phyloP scores from a whole-genome alignment of 1,140 invertebrate genomes.

The Drosophila melanica region DNA sequence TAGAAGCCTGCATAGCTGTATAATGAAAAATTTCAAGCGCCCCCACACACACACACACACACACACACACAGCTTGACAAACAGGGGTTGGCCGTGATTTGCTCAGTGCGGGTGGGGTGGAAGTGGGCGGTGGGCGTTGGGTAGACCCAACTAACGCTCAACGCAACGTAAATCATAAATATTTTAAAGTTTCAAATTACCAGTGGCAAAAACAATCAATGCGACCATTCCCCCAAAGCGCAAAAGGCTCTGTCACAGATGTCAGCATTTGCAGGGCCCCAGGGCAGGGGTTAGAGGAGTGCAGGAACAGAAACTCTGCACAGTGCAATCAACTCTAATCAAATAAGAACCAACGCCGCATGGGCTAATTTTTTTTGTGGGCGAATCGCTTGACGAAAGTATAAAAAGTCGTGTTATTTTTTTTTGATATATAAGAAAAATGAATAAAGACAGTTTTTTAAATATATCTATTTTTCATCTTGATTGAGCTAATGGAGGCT shows the following conservation, averaged over 20 bases:
- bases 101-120: neutral
- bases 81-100: constrained; percentile 47
- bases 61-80: neutral
- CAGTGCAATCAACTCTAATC: constrained; percentile 68
- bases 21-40: constrained; percentile 66
- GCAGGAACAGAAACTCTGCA: constrained; percentile 2
- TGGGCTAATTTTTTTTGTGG: constrained; percentile 39
- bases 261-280: constrained; percentile 44
- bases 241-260: constrained; percentile 36
- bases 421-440: neutral
- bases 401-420: neutral
- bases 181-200: constrained; percentile 82
- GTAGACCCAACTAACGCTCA: constrained; percentile 38
- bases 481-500: too few species aligned
- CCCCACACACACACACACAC: neutral
- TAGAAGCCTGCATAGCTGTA: constrained; percentile 47
- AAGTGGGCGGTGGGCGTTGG: neutral
- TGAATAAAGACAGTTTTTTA: too few species aligned
- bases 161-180: constrained; percentile 78
- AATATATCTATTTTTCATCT: too few species aligned
- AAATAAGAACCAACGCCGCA: constrained; percentile 63
- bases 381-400: neutral
- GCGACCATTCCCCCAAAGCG: constrained; percentile 28
- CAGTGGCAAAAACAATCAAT: constrained; percentile 82
- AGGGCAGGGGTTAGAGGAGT: constrained; percentile 5